Evolutionary conservation across 2,113 vertebrate genomes (phyloP).

Genomic region (Scomber japonicus): DNA sequence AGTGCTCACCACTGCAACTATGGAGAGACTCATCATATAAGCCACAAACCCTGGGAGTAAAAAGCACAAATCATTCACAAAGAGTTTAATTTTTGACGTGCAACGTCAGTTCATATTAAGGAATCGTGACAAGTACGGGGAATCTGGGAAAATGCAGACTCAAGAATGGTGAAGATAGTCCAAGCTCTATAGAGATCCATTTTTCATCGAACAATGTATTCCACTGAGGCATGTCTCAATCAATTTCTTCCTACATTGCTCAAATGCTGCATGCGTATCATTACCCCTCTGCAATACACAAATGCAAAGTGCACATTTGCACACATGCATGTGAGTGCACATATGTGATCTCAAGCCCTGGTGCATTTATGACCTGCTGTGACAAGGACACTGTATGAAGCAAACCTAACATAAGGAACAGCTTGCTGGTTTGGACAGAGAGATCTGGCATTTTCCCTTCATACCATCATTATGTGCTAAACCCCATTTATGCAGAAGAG

Average conservation of each 20-base stretch:
- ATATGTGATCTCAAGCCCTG: slow-evolving; percentile 24
- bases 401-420: slow-evolving; percentile 38
- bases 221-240: slow-evolving; percentile 2
- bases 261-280: slow-evolving; percentile 19
- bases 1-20: slow-evolving; percentile 47
- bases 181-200: background rate
- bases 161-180: background rate
- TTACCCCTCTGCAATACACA: background rate
- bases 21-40: slow-evolving; percentile 31
- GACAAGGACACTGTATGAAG: slow-evolving; percentile 43
- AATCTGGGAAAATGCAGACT: slow-evolving; percentile 1
- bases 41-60: slow-evolving; percentile 31
- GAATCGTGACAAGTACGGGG: background rate
- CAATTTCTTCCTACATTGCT: slow-evolving; percentile 15
- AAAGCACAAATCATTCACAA: slow-evolving; percentile 36
- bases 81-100: slow-evolving; percentile 36
- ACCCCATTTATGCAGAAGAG: slow-evolving; percentile 16
- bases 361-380: slow-evolving; percentile 37
- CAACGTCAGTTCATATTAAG: slow-evolving; percentile 1
- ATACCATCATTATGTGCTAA: slow-evolving; percentile 30
- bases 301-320: slow-evolving; percentile 12
- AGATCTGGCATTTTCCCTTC: slow-evolving; percentile 45
- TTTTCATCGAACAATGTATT: background rate
- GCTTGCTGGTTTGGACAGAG: slow-evolving; percentile 40
- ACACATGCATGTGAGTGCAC: slow-evolving; percentile 33